Evolutionary conservation across 2,888 invertebrate species (phyloP).

Genomic region (Phortica okadai): DNA sequence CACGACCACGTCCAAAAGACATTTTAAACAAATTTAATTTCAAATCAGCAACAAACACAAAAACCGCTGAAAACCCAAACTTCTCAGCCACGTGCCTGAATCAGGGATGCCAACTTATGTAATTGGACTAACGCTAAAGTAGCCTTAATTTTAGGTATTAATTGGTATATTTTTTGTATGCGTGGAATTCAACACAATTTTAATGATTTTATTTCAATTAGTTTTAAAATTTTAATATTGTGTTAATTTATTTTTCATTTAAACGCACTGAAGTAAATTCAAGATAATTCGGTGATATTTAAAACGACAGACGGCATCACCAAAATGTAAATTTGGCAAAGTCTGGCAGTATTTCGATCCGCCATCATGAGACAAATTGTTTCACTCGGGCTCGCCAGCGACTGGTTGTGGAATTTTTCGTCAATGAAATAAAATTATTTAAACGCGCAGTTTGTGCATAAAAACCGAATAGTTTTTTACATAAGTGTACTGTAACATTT

Average conservation of each 20-base stretch:
- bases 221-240: no score
- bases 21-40: slow-evolving; percentile 46
- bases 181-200: neutral
- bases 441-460: no score
- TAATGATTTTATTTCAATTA: no score
- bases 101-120: neutral
- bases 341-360: slow-evolving; percentile 44
- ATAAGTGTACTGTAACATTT: no score
- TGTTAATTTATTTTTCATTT: no score
- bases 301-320: neutral
- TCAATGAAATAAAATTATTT: neutral
- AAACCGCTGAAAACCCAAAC: neutral
- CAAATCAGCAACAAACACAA: neutral
- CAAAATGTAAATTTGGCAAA: neutral
- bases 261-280: no score
- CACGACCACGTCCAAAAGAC: slow-evolving; percentile 74
- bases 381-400: slow-evolving; percentile 53
- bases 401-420: neutral
- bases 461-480: neutral
- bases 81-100: slow-evolving; percentile 7
- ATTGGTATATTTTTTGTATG: neutral
- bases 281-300: neutral
- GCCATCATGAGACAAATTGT: slow-evolving; percentile 65
- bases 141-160: neutral
- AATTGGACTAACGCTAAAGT: neutral